These are phyloP conservation scores for Adrianichthys oophorus DNA, from an alignment of 2,797 vertebrate species.

Conservation along the genomic window DNA sequence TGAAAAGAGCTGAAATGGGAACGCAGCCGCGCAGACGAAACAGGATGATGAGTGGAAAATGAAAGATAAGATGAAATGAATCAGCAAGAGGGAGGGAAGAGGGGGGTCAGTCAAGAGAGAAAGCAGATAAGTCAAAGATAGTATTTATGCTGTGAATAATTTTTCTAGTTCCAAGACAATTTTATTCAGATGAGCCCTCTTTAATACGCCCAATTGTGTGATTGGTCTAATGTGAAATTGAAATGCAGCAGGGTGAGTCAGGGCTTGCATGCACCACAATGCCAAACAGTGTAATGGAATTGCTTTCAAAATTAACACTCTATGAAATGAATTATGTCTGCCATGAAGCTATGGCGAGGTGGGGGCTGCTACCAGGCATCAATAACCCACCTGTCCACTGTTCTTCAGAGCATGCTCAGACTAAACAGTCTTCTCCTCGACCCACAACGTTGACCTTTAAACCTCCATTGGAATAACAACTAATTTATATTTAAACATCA, in stretches of 20 bases:
- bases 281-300: slow-evolving; percentile 62
- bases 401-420: slow-evolving; percentile 27
- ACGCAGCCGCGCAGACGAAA: slow-evolving; percentile 46
- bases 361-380: slow-evolving; percentile 42
- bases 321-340: slow-evolving; percentile 72
- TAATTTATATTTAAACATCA: slow-evolving; percentile 12
- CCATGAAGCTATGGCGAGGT: slow-evolving; percentile 58
- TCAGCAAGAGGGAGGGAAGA: slow-evolving; percentile 32
- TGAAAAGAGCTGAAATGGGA: slow-evolving; percentile 55
- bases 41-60: slow-evolving; percentile 65
- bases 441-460: slow-evolving; percentile 29
- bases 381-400: slow-evolving; percentile 46
- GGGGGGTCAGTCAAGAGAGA: slow-evolving; percentile 33
- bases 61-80: slow-evolving; percentile 73
- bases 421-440: slow-evolving; percentile 32
- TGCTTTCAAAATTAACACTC: slow-evolving; percentile 68
- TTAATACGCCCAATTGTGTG: slow-evolving; percentile 76
- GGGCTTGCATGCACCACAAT: slow-evolving; percentile 52
- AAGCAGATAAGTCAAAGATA: slow-evolving; percentile 66
- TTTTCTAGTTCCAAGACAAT: slow-evolving; percentile 68
- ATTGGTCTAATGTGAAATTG: slow-evolving; percentile 79
- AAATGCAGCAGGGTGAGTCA: slow-evolving; percentile 72
- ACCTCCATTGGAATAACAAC: slow-evolving; percentile 11
- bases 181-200: slow-evolving; percentile 65
- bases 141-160: slow-evolving; percentile 71